Percentiles rank a stretch among this genome's conserved stretches.
phyloP scores from a whole-genome alignment of 2,113 vertebrate genomes.

The Phodopus roborovskii region DNA sequence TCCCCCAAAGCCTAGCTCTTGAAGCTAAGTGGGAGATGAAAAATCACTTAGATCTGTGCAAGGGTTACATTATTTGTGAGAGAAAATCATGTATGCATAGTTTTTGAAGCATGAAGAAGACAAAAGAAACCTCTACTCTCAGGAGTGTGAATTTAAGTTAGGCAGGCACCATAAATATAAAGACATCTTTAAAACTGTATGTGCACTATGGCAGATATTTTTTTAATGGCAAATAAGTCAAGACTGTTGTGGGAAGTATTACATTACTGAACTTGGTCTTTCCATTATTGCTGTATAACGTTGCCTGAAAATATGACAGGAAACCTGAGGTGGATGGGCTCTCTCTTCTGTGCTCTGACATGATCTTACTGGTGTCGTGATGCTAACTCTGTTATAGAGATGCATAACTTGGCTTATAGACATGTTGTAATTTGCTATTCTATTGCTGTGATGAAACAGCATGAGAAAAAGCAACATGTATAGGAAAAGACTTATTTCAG shows the following conservation, averaged over 20 bases:
- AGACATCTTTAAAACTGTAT: neutral
- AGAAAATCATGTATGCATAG: neutral
- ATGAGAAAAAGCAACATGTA: neutral
- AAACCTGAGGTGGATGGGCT: neutral
- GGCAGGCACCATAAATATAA: neutral
- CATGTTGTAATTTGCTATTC: neutral
- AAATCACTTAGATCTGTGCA: constrained; percentile 40
- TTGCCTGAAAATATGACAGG: neutral
- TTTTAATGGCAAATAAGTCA: neutral
- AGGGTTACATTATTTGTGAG: constrained; percentile 1
- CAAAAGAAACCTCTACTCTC: neutral
- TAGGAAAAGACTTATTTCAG: neutral
- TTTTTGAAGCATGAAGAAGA: constrained; percentile 57
- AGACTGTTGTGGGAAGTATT: neutral
- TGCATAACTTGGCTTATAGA: neutral
- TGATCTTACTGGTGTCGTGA: neutral
- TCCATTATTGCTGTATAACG: neutral
- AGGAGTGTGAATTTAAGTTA: neutral
- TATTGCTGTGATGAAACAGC: neutral
- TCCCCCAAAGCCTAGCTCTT: constrained; percentile 18
- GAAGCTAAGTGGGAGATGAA: constrained; percentile 22
- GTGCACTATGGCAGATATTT: neutral
- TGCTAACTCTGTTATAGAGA: neutral
- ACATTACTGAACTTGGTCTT: neutral
- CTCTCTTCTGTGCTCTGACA: neutral